Evolutionary conservation across 2,888 invertebrate species (phyloP).

Genomic region (Ochropleura plecta): DNA sequence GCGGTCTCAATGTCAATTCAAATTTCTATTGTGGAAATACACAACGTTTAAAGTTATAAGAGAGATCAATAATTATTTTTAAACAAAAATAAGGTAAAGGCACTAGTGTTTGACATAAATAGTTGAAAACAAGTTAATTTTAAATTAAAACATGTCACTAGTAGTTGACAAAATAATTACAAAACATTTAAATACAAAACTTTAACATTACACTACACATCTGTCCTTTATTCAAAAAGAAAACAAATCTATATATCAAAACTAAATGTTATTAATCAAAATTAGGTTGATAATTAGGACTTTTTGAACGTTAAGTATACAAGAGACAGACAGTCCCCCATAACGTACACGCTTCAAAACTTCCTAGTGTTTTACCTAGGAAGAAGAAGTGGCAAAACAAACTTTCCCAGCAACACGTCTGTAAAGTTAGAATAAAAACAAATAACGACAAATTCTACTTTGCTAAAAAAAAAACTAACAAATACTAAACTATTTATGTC

Average conservation of each 20-base stretch:
- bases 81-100: slow-evolving; percentile 67
- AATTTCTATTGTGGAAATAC: too few species aligned
- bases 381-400: too few species aligned
- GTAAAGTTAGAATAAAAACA: too few species aligned
- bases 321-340: neutral
- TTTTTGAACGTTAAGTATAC: neutral
- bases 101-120: slow-evolving; percentile 75
- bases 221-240: neutral
- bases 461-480: neutral
- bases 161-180: slow-evolving; percentile 52
- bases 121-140: slow-evolving; percentile 1
- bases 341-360: too few species aligned
- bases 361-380: too few species aligned
- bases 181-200: neutral
- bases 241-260: too few species aligned
- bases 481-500: slow-evolving; percentile 61
- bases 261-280: too few species aligned
- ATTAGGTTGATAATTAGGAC: neutral
- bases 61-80: neutral
- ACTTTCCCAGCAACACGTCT: too few species aligned
- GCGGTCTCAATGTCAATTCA: too few species aligned
- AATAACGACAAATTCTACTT: neutral
- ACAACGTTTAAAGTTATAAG: too few species aligned
- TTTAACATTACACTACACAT: too few species aligned
- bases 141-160: slow-evolving; percentile 36